Conservation (phyloP, 2,888 invertebrate species). For the Scrobipalpa costella region DNA sequence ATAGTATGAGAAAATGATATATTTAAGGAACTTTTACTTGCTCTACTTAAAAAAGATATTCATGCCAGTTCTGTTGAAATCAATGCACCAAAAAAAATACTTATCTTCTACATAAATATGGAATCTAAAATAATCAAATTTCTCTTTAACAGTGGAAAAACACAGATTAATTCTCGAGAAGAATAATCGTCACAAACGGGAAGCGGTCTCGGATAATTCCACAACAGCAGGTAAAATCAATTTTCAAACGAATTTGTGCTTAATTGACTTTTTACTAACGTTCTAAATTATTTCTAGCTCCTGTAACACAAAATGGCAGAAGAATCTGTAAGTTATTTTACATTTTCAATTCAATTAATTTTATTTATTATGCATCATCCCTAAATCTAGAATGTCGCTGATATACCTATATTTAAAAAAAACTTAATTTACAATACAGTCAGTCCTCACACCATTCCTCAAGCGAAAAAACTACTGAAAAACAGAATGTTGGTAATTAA, state of each 20-base stretch:
- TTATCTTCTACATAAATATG: no score
- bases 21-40: no score
- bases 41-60: no score
- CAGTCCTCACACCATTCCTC: background rate
- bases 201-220: background rate
- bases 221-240: background rate
- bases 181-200: background rate
- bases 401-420: background rate
- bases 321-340: background rate
- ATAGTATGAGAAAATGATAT: no score
- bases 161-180: background rate
- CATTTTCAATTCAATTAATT: background rate
- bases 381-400: background rate
- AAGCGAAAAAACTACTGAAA: constrained; percentile 13
- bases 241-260: background rate
- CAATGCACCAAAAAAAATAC: no score
- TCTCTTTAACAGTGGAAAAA: no score
- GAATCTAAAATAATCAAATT: no score
- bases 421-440: background rate
- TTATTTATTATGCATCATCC: no score
- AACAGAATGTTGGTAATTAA: constrained; percentile 8
- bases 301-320: background rate
- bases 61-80: no score
- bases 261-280: background rate
- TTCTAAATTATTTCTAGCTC: background rate